Base-by-base conservation (phyloP, 2,113 vertebrate genomes). In the Pheucticus melanocephalus region DNA sequence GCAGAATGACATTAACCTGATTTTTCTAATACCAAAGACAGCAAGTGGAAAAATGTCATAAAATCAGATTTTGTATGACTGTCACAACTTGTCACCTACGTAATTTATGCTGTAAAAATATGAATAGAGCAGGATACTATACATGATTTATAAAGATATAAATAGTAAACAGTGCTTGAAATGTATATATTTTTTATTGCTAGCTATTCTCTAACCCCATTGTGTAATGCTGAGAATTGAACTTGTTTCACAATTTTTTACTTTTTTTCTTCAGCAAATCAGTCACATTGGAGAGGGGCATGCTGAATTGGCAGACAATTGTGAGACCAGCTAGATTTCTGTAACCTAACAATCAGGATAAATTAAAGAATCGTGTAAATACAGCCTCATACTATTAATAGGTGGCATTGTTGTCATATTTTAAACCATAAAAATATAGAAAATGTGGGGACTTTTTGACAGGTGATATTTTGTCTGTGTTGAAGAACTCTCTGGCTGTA, bases 41-140 rank as follows among this genome's bases (percentile, higher is more conserved):
- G 69, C 76, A 88, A 73, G 71, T 57, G 35, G 89, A 60, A 91
- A 91, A 93, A 86, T 89, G 86, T 94, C 94, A 83, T 76, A 76
- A 93, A 95, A 90, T 97, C 84, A 91, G 76, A 96, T 96, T 95
- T 96, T 92, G 53, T 92, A n/a, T 81, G 87, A 95, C 93, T 96
- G 89, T 94, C 94, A 95, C 69, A 92, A 91, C 89, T 94, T 86
- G 94, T 95, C 94, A 92, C 79, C 92, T 96, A 71, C 1, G 84
- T 77, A 97, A 97, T 97, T 96, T 94, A 95, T 97, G 82, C 88
- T 96, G 95, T 94, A 96, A 96, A 97, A 95, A 84, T 87, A 92
- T 73, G 86, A 97, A 91, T 86, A 75, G 47, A 79, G 82, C 54
- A 83, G 78, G 57, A 85, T 94, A 68, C 15, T 87, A 92, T 97